Base-by-base conservation (phyloP, 2,797 vertebrate species). In the Clarias laeviceps region DNA sequence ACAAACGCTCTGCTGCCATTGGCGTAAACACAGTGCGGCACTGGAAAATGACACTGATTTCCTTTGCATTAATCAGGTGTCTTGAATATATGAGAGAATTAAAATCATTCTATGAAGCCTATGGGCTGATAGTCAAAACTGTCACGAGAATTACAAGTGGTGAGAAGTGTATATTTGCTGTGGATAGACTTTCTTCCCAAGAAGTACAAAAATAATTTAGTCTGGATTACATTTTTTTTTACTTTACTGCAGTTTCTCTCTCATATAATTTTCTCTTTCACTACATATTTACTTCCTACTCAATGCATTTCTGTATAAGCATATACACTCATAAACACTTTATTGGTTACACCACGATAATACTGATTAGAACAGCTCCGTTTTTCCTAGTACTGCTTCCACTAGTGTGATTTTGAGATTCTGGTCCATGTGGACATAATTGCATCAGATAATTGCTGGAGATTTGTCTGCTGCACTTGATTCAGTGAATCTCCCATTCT, bases 1-100 rank as follows among this genome's bases (percentile, higher is more conserved):
- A 61, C 80, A 87, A 85, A 74, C 68, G 59, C 68, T 83, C 68
- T 66, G 74, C 68, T 85, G 80, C 83, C 83, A 79, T 11, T 77
- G 68, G 82, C 57, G 11, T 77, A 82, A 74, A 82, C 65, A 83
- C 68, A 29, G 69, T 45, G 40, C 7, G 32, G 45, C 57, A 40
- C 64, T 80, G 56, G 27, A 87, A 80, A 64, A 45, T 73, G 54
- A 68, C 69, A 74, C 81, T 54, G 85, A 59, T 70, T 82, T 86
- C 37, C 74, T 66, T 27, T 18, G 68, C 45, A 87, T 84, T 84
- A 40, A 80, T 83, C 45, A 66, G 61, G 27, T 65, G 77, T 54
- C 59, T 73, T 74, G 61, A 76, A 29, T 57, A 22, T 56, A 66
- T 29, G 62, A 76, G 17, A 61, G 82, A 83, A 83, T 79, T 72